Base-by-base conservation (phyloP, 1,140 invertebrate species). In the Lordiphosa stackelbergi region DNA sequence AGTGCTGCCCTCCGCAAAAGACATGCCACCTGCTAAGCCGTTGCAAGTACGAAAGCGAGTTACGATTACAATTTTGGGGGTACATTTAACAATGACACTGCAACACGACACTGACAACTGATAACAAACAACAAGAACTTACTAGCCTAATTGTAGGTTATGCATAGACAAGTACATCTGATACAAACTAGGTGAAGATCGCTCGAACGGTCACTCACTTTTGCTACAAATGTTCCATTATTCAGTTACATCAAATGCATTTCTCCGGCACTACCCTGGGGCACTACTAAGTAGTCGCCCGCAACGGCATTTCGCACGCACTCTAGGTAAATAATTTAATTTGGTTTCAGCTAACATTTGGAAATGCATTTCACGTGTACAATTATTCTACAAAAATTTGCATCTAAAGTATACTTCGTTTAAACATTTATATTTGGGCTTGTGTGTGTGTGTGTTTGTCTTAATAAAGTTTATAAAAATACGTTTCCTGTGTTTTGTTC, bases 311-410 rank as follows among this genome's bases (percentile, higher is more conserved):
- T 31, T 31, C 28, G 28, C 28, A 31, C 28, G 2, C 28, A 8
- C 28, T 8, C 28, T 31, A 31, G 7, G 28, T 31, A 31, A 31
- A 31, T 31, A 31, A 31, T 31, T 31, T 31, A 8, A 24, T 49
- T 49, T n/a, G 22, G 24, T 49, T 73, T 66, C 53, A 65, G 57
- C 66, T 65, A 74, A 69, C 43, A 69, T 69, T 46, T 51, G 54
- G 45, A 73, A 73, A 73, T 65, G 65, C 65, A 65, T 53, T 74
- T 56, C 42, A 71, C 51, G 71, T 74, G 66, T 74, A 74, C 66
- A 74, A 74, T 59, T 74, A 63, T 64, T 53, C 71, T 74, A 74
- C 60, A 74, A 74, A 74, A 73, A 74, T 69, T 73, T 69, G 53
- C 53, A 53, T 73, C 65, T 69, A 73, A 71, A 69, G 69, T 73